A percentile compares a stretch with the other conserved stretches of the same genome.
Evolutionary conservation across 1,140 invertebrate species (phyloP).

Genomic region (Vanessa atalanta): DNA sequence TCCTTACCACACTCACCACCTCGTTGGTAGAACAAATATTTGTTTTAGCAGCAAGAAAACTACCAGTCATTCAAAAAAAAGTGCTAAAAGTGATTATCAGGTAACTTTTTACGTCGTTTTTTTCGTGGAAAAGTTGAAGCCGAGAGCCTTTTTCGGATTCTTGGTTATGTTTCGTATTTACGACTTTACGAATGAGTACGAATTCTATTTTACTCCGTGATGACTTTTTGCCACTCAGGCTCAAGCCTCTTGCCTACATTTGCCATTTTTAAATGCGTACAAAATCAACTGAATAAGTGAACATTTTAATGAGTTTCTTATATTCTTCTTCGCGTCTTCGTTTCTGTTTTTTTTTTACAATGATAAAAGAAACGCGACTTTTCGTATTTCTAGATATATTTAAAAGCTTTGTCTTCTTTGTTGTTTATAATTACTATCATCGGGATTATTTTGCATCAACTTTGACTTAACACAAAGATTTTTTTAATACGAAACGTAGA

Average conservation of each 20-base stretch:
- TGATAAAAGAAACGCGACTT: conserved; percentile 2
- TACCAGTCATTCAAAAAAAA: conserved; percentile 33
- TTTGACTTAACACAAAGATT: not conserved
- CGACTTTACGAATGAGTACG: not conserved
- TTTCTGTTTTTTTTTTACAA: not conserved
- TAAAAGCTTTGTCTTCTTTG: conserved; percentile 1
- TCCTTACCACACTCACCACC: conserved; percentile 33
- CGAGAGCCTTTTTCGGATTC: not conserved
- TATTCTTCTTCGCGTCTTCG: not conserved
- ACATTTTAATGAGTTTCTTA: conserved; percentile 4
- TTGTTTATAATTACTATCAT: not conserved
- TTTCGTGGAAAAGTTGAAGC: conserved; percentile 6
- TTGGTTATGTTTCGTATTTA: conserved; percentile 2
- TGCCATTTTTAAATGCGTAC: not conserved
- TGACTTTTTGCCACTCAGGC: conserved; percentile 1
- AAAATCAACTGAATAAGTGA: conserved; percentile 6
- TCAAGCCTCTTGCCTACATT: not conserved
- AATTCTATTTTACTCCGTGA: not conserved
- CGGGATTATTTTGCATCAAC: not conserved
- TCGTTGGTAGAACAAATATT: conserved; percentile 56
- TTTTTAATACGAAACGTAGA: not conserved
- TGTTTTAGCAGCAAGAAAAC: conserved; percentile 34
- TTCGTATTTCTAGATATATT: conserved; percentile 4
- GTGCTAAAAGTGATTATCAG: conserved; percentile 17
- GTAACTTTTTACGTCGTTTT: conserved; percentile 4